Evolutionary conservation across 1,140 invertebrate genomes (phyloP), one percentile per base, ranked within the genome.

Genomic region (Pristionchus pacificus): DNA sequence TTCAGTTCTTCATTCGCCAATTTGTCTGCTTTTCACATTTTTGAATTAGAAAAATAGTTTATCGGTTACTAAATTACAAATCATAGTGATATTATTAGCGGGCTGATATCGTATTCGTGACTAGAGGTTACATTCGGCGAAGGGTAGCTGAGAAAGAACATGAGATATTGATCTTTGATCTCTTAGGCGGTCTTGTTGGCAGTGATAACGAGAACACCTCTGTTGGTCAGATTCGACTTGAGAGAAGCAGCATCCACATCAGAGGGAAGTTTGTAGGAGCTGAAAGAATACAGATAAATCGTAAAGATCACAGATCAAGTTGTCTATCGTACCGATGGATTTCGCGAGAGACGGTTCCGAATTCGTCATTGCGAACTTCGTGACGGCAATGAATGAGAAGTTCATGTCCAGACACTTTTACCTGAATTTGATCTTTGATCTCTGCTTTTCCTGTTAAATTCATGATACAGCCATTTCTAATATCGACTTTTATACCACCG

Each of bases 341-440:
- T 24, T 60, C 60, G 24, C 60, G 60, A 13, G 24, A 25, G 3
- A 60, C 29, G 60, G 6, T 60, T 3, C 60, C 60, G 60, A 27
- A 60, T 24, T 60, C 60, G 60, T 60, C 60, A 25, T 60, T 60
- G 24, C 60, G 28, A 13, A 66, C 70, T 59, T 82, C 80, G 68
- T 82, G 80, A 55, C 73, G 74, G 74, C 80, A 83, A 67, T 82
- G 69, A 58, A 83, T 78, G 25, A 83, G 68, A 28, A 82, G 61
- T 24, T 80, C 72, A 15, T 80, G 62, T 24, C 78, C 77, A 28
- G 74, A 70, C 24, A 83, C 81, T 72, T 82, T 82, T n/a, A 71
- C 70, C 70, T 71, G 70, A 64, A 70, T 10, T 49, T 24, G 15
- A n/a, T 15, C 15, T 15, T 63, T 63, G n/a, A n/a, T n/a, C n/a